Evolutionary conservation across 2,797 vertebrate species (phyloP).

Genomic region (Aldrovandia affinis): DNA sequence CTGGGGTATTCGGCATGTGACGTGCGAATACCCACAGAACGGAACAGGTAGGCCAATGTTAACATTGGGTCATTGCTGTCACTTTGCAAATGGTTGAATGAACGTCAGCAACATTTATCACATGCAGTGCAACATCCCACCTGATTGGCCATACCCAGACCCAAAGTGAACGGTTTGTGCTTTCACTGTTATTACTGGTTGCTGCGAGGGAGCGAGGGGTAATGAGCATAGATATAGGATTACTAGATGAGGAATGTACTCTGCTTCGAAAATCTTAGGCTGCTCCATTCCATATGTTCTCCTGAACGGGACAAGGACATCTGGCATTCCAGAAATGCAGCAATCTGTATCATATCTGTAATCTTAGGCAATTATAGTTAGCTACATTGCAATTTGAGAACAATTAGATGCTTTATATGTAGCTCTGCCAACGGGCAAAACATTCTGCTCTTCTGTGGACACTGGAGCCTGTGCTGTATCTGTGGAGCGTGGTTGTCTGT

Average conservation of each 20-base stretch:
- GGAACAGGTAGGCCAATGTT: background rate
- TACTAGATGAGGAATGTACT: background rate
- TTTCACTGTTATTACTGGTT: too few relatives aligned
- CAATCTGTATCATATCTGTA: background rate
- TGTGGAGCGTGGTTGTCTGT: background rate
- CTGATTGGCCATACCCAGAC: background rate
- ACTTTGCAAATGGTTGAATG: background rate
- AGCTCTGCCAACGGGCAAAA: background rate
- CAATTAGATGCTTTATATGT: background rate
- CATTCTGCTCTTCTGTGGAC: background rate
- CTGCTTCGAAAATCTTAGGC: too few relatives aligned
- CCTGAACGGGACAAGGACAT: background rate
- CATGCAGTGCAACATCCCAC: background rate
- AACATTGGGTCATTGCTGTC: background rate
- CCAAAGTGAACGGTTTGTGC: too few relatives aligned
- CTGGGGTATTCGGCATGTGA: too few relatives aligned
- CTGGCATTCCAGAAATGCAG: background rate
- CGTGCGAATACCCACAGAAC: too few relatives aligned
- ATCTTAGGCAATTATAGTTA: background rate
- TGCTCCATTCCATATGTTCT: background rate
- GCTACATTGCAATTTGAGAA: background rate
- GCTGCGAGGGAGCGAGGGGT: background rate
- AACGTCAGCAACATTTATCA: background rate
- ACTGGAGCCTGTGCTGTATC: background rate
- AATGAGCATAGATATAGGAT: background rate